phyloP scores from a whole-genome alignment of 2,113 vertebrate genomes.

The Bos indicus region DNA sequence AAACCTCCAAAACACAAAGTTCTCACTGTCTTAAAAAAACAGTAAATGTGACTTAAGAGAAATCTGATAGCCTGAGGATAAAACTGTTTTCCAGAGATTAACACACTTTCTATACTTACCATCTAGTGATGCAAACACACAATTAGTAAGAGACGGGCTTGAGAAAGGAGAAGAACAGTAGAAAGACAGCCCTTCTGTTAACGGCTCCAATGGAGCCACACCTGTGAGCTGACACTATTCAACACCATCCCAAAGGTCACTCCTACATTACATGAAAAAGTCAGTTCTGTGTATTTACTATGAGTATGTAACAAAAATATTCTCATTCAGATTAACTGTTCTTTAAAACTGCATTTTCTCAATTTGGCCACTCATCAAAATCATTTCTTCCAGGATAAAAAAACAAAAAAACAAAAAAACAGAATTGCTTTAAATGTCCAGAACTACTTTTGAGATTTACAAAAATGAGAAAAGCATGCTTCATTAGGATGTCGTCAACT shows the following conservation, averaged over 20 bases:
- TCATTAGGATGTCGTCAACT: background rate
- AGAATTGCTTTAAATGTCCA: background rate
- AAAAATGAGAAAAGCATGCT: background rate
- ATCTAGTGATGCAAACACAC: background rate
- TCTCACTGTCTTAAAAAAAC: background rate
- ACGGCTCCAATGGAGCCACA: rapidly evolving
- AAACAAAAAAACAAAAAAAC: background rate
- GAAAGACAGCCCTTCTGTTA: background rate
- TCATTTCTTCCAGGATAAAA: background rate
- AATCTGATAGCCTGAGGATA: background rate
- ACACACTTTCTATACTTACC: background rate
- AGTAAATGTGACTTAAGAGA: background rate
- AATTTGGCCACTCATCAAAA: conserved; percentile 18
- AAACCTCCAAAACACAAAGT: background rate
- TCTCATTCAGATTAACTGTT: background rate
- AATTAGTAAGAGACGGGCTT: background rate
- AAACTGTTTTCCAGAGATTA: conserved; percentile 4
- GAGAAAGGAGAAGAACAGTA: background rate
- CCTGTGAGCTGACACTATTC: background rate
- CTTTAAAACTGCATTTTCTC: background rate
- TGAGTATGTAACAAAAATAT: background rate
- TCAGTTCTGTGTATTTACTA: background rate
- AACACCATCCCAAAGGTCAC: background rate
- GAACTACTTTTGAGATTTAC: background rate
- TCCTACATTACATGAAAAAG: background rate